phyloP scores from a whole-genome alignment of 1,140 invertebrate genomes.

The Papilio glaucus region DNA sequence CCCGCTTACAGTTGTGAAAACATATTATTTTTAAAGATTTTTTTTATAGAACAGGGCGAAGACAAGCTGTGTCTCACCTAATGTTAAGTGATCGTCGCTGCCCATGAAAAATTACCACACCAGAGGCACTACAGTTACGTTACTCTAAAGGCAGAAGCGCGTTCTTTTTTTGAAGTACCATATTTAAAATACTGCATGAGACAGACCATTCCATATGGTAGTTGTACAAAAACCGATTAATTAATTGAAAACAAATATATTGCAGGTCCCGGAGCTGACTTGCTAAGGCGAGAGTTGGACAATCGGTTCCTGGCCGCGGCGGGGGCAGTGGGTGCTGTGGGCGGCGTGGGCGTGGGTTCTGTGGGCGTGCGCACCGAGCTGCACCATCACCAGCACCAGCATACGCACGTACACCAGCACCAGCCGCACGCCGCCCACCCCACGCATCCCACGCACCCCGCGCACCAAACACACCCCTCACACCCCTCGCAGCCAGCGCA shows the following conservation, averaged over 20 bases:
- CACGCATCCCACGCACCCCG: conserved; percentile 83
- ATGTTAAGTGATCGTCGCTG: too few species aligned
- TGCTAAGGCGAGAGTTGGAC: conserved; percentile 95
- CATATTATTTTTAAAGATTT: too few species aligned
- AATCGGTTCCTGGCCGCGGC: conserved; percentile 90
- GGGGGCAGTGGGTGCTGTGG: conserved; percentile 59
- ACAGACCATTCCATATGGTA: too few species aligned
- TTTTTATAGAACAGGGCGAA: too few species aligned
- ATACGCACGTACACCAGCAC: conserved; percentile 69
- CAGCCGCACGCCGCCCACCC: conserved; percentile 54
- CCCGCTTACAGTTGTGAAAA: too few species aligned
- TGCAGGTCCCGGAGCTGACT: conserved; percentile 87
- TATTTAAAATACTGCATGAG: too few species aligned
- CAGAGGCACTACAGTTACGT: too few species aligned
- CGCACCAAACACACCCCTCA: conserved; percentile 77
- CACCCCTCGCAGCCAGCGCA: conserved; percentile 53
- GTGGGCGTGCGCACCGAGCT: conserved; percentile 91
- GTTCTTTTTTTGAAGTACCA: too few species aligned
- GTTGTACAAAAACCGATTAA: conserved; percentile 15
- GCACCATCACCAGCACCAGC: conserved; percentile 91
- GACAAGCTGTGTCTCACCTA: too few species aligned
- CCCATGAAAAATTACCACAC: too few species aligned
- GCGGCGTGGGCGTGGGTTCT: conserved; percentile 72
- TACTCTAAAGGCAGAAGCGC: too few species aligned
- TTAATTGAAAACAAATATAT: conserved; percentile 4